Evolutionary conservation across 2,888 invertebrate genomes (phyloP), one percentile per base, ranked within the genome.

Genomic region (Hyles lineata): DNA sequence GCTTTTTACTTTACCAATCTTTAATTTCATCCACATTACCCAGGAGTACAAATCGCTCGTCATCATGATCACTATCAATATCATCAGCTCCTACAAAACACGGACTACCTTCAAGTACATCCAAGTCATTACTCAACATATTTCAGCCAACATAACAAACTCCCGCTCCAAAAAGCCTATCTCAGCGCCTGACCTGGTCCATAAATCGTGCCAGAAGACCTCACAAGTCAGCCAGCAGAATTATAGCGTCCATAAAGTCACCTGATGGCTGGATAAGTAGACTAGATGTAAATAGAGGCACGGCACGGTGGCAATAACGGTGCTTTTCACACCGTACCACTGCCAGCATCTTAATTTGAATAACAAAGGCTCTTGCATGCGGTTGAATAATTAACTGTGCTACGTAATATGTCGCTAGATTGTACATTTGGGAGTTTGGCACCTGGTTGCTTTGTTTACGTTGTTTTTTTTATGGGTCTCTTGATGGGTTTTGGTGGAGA

Each of bases 341-440:
- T 50, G 67, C 67, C 67, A 67, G 67, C 67, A 67, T 80, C 82
- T 82, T 85, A 80, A 90, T 90, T 90, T 89, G 89, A 90, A 91
- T 91, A 87, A 90, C 91, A 91, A 91, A 91, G 90, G 88, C 85
- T 81, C 80, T 82, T 83, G 85, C 90, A 90, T 90, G 90, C 81
- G 86, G 79, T 77, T 83, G 90, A 90, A 91, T 91, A 91, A 90
- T 90, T 87, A 89, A 86, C 85, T 83, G 78, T 78, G 60, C 52
- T 29, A 35, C 25, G 72, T 55, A 67, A 63, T 72, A 58, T 72
- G 55, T 72, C 72, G 35, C 67, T 43, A 9, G 35, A 72, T 55
- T 32, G 58, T 32, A 62, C 61, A 32, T 72, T 72, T 72, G 35
- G 67, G 23, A 23, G 67, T 67, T 67, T 67, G 67, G 67, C 67